phyloP scores from a whole-genome alignment of 1,140 invertebrate genomes.

The Procambarus virginalis region DNA sequence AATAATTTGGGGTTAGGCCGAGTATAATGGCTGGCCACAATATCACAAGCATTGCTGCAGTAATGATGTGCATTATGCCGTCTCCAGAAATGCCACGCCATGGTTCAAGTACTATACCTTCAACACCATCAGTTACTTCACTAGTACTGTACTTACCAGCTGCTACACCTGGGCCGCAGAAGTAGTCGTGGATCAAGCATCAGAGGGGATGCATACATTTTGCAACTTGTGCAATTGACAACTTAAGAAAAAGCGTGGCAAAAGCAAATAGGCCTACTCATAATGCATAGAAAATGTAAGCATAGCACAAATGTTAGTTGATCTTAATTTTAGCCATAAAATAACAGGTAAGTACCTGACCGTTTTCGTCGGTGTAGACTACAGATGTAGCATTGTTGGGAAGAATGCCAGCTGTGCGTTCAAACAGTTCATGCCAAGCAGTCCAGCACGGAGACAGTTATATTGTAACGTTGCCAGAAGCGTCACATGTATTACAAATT shows the following conservation, averaged over 20 bases:
- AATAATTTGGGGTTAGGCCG: too few species aligned
- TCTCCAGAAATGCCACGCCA: neutral
- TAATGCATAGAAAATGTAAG: neutral
- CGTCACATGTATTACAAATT: neutral
- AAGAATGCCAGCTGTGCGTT: slow-evolving; percentile 75
- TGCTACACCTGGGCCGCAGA: slow-evolving; percentile 2
- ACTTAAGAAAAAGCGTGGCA: neutral
- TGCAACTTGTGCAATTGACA: neutral
- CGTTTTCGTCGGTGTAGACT: slow-evolving; percentile 95
- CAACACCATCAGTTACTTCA: neutral
- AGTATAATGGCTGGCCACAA: too few species aligned
- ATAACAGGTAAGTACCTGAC: slow-evolving; percentile 84
- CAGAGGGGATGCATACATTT: neutral
- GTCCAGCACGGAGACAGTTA: neutral
- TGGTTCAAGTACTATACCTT: neutral
- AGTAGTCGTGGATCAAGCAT: neutral
- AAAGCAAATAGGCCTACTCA: neutral
- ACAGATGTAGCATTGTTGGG: slow-evolving; percentile 92
- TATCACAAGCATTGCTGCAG: too few species aligned
- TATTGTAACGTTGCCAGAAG: neutral
- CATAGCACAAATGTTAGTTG: neutral
- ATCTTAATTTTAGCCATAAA: neutral
- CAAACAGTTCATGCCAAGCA: slow-evolving; percentile 3
- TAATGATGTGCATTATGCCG: neutral
- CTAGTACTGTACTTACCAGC: neutral